These are phyloP conservation scores for Huso huso DNA, from an alignment of 2,797 vertebrate species.

Conservation along the genomic window DNA sequence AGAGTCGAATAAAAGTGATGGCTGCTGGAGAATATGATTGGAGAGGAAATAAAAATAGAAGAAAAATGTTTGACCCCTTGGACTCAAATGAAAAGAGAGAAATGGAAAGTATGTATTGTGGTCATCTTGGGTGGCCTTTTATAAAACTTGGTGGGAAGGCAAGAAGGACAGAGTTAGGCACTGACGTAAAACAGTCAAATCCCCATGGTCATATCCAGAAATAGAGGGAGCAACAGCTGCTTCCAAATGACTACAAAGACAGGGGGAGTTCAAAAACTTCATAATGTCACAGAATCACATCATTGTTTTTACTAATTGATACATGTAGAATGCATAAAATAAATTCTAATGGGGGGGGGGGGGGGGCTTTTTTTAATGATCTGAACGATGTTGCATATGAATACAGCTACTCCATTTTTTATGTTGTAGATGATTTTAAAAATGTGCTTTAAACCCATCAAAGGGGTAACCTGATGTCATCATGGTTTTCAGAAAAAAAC, in stretches of 20 bases:
- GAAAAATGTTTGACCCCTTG: not conserved
- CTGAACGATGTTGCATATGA: no score
- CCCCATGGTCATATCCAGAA: not conserved
- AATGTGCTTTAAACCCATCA: no score
- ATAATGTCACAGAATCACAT: not conserved
- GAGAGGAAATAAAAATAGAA: not conserved
- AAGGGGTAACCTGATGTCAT: no score
- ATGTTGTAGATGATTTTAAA: no score
- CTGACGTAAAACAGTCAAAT: not conserved
- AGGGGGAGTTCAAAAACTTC: not conserved
- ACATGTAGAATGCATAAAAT: not conserved
- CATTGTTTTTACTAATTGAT: not conserved
- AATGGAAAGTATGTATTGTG: not conserved
- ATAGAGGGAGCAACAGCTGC: not conserved
- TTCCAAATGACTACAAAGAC: not conserved
- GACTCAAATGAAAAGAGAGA: not conserved
- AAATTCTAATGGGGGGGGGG: not conserved
- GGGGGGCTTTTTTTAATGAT: no score
- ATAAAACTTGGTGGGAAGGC: not conserved
- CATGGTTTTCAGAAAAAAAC: no score
- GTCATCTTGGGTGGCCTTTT: not conserved
- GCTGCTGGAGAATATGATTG: no score
- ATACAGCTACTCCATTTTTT: no score
- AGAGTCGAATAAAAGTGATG: no score
- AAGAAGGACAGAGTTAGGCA: not conserved